Evolutionary conservation across 2,113 vertebrate species (phyloP), one percentile per base, ranked within the genome.

Genomic region (Sisor rabdophorus): DNA sequence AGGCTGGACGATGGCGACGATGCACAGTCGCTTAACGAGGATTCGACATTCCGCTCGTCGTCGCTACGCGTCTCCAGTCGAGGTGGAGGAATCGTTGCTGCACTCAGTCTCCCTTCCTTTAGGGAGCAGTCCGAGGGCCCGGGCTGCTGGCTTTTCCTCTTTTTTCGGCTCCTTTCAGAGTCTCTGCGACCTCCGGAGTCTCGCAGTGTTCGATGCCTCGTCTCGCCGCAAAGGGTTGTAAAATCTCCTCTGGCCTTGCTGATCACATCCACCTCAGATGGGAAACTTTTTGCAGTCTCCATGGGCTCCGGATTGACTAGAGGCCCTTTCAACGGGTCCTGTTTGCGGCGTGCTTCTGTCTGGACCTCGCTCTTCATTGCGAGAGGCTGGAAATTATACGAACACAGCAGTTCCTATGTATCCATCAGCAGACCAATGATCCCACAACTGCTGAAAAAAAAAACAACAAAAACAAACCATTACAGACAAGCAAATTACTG

Each of bases 331-430:
- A 98, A 92, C 88, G 91, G 92, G 87, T 98, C 95, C 89, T 94
- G 95, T 94, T 92, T 95, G 88, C 93, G 93, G 86, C 94, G 90
- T 82, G 92, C 91, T 87, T 96, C 95, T 89, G 96, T 91, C 80
- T 95, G 87, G 90, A 96, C 92, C 91, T 98, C 97, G 92, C 95
- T 98, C 95, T 98, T 99, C 97, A 99, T 99, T 91, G 92, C 93
- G 94, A 92, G 93, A 91, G 89, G 81, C 87, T 86, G 78, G 85
- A 88, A 79, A 78, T 83, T 86, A 85, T 71, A 85, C 79, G 61
- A 80, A 80, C 54, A 50, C 87, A 91, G 76, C 61, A 58, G 82
- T 30, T 83, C 86, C 88, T 89, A 91, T 85, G 91, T 89, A 84
- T 92, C 92, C 90, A 91, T 92, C 88, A 85, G 91, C 87, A 91